phyloP scores from a whole-genome alignment of 2,888 invertebrate genomes.

The Desoria tigrina region DNA sequence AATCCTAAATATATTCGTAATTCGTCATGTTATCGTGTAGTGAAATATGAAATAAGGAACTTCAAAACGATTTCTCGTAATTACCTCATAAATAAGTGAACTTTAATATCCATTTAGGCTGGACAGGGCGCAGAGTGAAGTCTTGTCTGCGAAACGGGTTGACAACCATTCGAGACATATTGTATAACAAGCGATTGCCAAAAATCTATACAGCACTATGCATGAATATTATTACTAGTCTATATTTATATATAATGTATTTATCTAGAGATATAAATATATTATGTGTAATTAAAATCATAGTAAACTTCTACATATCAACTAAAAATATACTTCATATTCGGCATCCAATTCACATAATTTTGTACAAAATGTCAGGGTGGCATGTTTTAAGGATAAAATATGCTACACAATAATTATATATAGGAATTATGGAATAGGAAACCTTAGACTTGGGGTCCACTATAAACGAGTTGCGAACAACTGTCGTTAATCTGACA shows the following conservation, averaged over 20 bases:
- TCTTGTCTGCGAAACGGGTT: neutral
- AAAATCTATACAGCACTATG: neutral
- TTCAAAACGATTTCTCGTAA: slow-evolving; percentile 7
- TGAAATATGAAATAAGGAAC: slow-evolving; percentile 1
- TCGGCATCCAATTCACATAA: slow-evolving; percentile 13
- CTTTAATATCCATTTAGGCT: slow-evolving; percentile 13
- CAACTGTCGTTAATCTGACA: no score
- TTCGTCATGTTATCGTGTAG: neutral
- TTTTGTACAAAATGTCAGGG: slow-evolving; percentile 20
- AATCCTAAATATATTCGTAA: neutral
- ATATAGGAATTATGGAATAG: no score
- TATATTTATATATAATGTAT: neutral
- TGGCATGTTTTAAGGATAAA: neutral
- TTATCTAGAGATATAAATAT: no score
- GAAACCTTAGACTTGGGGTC: no score
- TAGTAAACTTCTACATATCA: neutral
- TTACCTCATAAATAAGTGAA: slow-evolving; percentile 21
- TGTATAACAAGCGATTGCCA: neutral
- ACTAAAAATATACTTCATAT: slow-evolving; percentile 1
- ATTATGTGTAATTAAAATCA: slow-evolving; percentile 1
- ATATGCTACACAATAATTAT: no score
- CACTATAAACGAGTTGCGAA: no score
- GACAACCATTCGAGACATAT: slow-evolving; percentile 2
- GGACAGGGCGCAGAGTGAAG: slow-evolving; percentile 4
- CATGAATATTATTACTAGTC: neutral